Percentiles rank a stretch among this genome's conserved stretches.
phyloP scores from a whole-genome alignment of 53 echinoderm and acorn worm genomes.

The Mesocentrotus franciscanus region DNA sequence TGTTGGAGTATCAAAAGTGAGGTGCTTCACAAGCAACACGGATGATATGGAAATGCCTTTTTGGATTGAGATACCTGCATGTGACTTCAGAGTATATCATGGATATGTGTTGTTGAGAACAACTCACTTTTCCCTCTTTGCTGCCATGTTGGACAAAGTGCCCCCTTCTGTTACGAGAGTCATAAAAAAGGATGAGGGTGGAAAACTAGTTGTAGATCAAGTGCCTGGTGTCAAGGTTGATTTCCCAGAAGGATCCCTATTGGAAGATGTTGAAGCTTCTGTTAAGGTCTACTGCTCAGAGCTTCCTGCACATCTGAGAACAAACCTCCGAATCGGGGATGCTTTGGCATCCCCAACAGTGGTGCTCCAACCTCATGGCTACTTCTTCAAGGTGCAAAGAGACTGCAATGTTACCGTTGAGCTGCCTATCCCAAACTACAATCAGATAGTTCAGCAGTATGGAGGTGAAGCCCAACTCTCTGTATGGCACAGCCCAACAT shows the following conservation, averaged over 20 bases:
- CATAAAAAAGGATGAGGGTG: conserved; percentile 81
- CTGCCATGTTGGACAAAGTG: conserved; percentile 78
- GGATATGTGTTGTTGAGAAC: conserved; percentile 83
- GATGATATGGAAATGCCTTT: conserved; percentile 79
- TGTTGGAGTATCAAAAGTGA: conserved; percentile 71
- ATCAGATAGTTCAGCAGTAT: conserved; percentile 80
- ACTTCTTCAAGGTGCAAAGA: conserved; percentile 73
- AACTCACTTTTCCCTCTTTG: conserved; percentile 88
- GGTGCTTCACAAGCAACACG: conserved; percentile 86
- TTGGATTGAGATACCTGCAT: conserved; percentile 89
- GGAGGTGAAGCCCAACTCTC: conserved; percentile 84
- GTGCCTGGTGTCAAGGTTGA: conserved; percentile 85
- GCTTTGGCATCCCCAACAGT: conserved; percentile 86
- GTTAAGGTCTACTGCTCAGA: conserved; percentile 85
- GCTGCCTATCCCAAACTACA: conserved; percentile 91
- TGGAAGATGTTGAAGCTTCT: conserved; percentile 77
- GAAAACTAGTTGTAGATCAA: conserved; percentile 82
- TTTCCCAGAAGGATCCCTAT: conserved; percentile 84
- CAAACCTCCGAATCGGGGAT: conserved; percentile 73
- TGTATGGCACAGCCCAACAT: conserved; percentile 93
- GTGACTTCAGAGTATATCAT: conserved; percentile 77
- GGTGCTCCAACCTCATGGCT: conserved; percentile 88
- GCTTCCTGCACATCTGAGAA: conserved; percentile 73
- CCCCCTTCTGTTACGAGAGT: conserved; percentile 75
- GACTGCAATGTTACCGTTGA: conserved; percentile 81